Evolutionary conservation across 2,797 vertebrate genomes (phyloP).

Genomic region (Crypturellus tataupa): DNA sequence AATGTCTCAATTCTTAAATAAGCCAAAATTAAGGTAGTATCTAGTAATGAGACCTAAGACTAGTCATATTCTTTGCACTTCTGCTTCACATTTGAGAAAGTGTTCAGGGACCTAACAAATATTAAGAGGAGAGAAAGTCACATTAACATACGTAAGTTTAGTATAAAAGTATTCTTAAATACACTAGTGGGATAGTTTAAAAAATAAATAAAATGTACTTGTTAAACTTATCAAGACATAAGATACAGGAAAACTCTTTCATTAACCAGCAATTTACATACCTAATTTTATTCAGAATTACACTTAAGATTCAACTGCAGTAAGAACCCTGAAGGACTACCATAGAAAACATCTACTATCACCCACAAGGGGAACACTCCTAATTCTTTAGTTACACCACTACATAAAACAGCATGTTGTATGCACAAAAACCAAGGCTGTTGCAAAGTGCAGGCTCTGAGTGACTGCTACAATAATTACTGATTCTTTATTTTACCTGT

Average conservation of each 20-base stretch:
- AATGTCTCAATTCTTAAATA: background rate
- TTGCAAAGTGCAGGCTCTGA: background rate
- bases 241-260: background rate
- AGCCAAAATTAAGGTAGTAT: background rate
- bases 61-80: background rate
- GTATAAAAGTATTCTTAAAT: background rate
- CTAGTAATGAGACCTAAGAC: background rate
- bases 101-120: background rate
- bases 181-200: background rate
- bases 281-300: background rate
- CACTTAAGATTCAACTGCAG: background rate
- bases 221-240: background rate
- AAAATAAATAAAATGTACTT: background rate
- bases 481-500: slow-evolving; percentile 75
- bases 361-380: background rate
- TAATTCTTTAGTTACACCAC: background rate
- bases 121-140: background rate
- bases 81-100: background rate
- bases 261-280: background rate
- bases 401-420: accelerated
- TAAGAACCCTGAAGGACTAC: background rate
- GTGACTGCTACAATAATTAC: background rate
- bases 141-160: background rate
- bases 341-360: background rate
- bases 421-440: background rate